phyloP scores from a whole-genome alignment of 2,888 invertebrate species.

The Caenorhabditis becei region DNA sequence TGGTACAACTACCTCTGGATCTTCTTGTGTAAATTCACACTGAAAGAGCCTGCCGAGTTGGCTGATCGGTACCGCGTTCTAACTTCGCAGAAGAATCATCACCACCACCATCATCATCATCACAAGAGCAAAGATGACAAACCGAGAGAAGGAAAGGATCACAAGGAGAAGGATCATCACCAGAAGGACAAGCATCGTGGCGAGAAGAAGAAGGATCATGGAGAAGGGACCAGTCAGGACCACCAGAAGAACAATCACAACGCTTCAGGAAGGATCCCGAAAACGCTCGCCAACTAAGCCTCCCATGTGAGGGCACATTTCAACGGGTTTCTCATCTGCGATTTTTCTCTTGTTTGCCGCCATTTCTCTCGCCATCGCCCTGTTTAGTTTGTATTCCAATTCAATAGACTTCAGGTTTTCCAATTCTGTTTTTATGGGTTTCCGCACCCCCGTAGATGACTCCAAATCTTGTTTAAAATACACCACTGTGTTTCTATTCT shows the following conservation, averaged over 20 bases:
- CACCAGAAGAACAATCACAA: slow-evolving; percentile 26
- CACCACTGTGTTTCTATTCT: not conserved
- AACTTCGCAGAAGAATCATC: slow-evolving; percentile 52
- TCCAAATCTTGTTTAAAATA: not conserved
- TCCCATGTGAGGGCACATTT: not conserved
- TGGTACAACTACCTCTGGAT: slow-evolving; percentile 78
- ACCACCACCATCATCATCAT: slow-evolving; percentile 53
- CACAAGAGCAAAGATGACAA: slow-evolving; percentile 24
- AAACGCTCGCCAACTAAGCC: not conserved
- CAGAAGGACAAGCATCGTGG: slow-evolving; percentile 15
- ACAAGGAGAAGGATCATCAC: slow-evolving; percentile 28
- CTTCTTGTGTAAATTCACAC: slow-evolving; percentile 76
- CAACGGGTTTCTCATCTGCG: slow-evolving; percentile 16
- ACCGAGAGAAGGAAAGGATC: slow-evolving; percentile 14
- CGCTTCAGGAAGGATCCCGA: no score
- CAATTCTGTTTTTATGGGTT: not conserved
- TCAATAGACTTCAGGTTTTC: not conserved
- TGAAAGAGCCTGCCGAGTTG: slow-evolving; percentile 66
- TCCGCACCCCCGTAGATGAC: not conserved
- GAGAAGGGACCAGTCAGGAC: slow-evolving; percentile 32
- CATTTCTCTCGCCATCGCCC: not conserved
- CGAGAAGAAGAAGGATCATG: slow-evolving; percentile 36
- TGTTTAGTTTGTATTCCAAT: not conserved
- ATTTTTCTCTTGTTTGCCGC: not conserved
- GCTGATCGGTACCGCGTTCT: slow-evolving; percentile 52